phyloP scores from a whole-genome alignment of 2,113 vertebrate species.

The Meriones unguiculatus region DNA sequence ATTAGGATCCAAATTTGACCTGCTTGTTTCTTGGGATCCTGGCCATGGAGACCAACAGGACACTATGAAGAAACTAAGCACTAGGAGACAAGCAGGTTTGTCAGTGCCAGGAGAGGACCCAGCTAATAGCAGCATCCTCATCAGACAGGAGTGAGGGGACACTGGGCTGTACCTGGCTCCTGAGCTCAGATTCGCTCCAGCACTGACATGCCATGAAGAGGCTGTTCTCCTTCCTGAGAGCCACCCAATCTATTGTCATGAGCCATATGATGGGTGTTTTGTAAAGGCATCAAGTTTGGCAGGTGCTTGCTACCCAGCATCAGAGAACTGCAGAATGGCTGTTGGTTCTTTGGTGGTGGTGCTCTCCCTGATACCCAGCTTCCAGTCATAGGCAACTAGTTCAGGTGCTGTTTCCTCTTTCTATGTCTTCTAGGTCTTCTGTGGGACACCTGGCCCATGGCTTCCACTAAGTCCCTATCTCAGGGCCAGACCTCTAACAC shows the following conservation, averaged over 20 bases:
- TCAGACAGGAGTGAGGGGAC: neutral
- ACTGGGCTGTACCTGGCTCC: too few species aligned
- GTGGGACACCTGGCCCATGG: neutral
- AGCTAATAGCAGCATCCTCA: neutral
- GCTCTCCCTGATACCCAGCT: neutral
- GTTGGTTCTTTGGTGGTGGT: neutral
- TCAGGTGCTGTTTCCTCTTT: neutral
- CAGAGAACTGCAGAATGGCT: neutral
- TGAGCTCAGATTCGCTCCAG: neutral
- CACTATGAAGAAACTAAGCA: neutral
- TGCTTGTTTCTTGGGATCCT: neutral
- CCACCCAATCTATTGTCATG: neutral
- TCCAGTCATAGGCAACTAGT: fast-evolving
- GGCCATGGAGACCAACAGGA: neutral
- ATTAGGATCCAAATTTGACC: neutral
- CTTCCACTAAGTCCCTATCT: neutral
- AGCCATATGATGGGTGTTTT: neutral
- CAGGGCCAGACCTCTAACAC: neutral
- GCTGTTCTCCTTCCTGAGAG: neutral
- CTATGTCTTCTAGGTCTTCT: neutral
- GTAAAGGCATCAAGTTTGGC: neutral
- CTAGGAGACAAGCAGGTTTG: neutral
- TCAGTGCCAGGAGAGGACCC: neutral
- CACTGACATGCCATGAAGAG: neutral
- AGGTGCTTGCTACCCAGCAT: neutral